Percentiles rank a stretch among this genome's conserved stretches.
These are phyloP conservation scores for Gopherus evgoodei DNA, from an alignment of 2,113 vertebrate genomes.

Conservation along the genomic window DNA sequence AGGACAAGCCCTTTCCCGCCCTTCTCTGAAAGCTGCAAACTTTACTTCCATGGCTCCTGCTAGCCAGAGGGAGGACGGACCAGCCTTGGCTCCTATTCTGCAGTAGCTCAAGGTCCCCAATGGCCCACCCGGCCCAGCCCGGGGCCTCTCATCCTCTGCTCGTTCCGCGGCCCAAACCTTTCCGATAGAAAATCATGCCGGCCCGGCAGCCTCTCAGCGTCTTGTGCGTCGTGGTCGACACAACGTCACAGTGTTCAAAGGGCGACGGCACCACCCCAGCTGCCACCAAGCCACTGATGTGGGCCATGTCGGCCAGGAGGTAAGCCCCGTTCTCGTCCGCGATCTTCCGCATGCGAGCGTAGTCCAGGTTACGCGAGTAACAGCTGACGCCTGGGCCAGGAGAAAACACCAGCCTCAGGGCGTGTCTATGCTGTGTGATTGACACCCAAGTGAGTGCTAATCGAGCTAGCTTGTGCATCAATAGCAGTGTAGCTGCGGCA, in stretches of 20 bases:
- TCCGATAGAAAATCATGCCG: conserved; percentile 95
- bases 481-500: too few relatives aligned
- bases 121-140: neutral
- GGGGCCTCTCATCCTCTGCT: accelerated
- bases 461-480: too few relatives aligned
- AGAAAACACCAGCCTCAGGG: neutral
- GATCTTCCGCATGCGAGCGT: conserved; percentile 88
- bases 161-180: conserved; percentile 75
- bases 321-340: conserved; percentile 87
- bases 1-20: neutral
- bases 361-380: conserved; percentile 96
- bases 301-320: conserved; percentile 96
- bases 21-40: neutral
- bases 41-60: neutral
- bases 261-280: conserved; percentile 92
- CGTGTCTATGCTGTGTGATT: too few relatives aligned
- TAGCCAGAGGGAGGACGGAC: neutral
- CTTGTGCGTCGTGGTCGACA: conserved; percentile 97
- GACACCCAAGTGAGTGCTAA: too few relatives aligned
- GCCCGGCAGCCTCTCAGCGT: conserved; percentile 94
- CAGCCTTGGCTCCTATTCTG: neutral
- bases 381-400: conserved; percentile 88
- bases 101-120: neutral
- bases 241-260: conserved; percentile 91
- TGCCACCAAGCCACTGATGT: conserved; percentile 95